A percentile compares a stretch with the other conserved stretches of the same genome.
Evolutionary conservation across 1,140 invertebrate species (phyloP).

Genomic region (Cataglyphis hispanica): DNA sequence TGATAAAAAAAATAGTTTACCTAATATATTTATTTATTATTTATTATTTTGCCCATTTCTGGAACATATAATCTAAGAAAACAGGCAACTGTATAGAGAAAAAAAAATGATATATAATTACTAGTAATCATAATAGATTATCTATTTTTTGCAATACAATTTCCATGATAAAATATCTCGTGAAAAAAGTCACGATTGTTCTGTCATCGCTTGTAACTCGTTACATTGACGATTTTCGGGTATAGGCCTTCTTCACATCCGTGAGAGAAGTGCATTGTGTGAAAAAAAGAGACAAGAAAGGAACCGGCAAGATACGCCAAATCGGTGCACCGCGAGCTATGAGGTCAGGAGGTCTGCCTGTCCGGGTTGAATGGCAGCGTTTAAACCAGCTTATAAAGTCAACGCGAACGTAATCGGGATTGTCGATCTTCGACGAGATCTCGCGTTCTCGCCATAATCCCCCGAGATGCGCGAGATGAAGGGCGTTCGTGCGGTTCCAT

Average conservation of each 20-base stretch:
- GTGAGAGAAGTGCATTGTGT: background rate
- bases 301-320: slow-evolving; percentile 52
- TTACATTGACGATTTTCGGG: slow-evolving; percentile 15
- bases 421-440: slow-evolving; percentile 75
- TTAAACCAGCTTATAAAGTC: slow-evolving; percentile 76
- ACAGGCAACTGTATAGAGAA: background rate
- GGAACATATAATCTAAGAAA: background rate
- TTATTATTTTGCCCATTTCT: no score
- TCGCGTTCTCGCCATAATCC: slow-evolving; percentile 67
- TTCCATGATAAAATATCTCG: background rate
- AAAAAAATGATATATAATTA: background rate
- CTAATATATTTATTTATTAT: no score
- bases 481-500: slow-evolving; percentile 28
- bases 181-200: background rate
- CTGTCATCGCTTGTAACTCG: background rate
- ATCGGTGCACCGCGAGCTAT: slow-evolving; percentile 60
- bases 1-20: no score
- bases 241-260: background rate
- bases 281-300: slow-evolving; percentile 26
- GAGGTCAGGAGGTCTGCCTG: slow-evolving; percentile 61
- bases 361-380: slow-evolving; percentile 70
- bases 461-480: slow-evolving; percentile 14
- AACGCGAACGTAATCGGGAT: slow-evolving; percentile 74
- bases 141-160: background rate
- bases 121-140: background rate